Percentiles rank a stretch among this genome's conserved stretches.
Conservation (phyloP, 2,888 invertebrate genomes). For the Tenodera sinensis region DNA sequence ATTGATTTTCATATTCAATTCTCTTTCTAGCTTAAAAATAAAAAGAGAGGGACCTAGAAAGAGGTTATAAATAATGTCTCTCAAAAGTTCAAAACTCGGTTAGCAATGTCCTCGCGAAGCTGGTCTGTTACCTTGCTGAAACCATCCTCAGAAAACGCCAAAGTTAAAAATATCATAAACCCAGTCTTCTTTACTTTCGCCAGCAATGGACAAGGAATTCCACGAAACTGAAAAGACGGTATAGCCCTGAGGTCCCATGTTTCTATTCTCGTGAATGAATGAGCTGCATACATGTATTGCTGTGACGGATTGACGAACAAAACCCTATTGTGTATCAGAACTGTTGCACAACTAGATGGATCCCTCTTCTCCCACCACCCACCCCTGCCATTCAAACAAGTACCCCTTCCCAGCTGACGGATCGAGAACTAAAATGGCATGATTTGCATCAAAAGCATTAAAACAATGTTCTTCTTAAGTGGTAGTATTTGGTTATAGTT, state of each 20-base stretch:
- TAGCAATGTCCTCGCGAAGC: too few species aligned
- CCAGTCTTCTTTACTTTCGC: background rate
- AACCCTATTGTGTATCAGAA: background rate
- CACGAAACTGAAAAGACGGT: background rate
- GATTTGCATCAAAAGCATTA: background rate
- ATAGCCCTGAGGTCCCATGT: background rate
- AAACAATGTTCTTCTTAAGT: too few species aligned
- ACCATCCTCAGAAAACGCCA: background rate
- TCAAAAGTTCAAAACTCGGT: too few species aligned
- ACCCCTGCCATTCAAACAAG: background rate
- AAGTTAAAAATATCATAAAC: background rate
- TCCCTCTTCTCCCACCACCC: background rate
- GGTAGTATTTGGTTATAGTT: too few species aligned
- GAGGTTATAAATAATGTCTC: too few species aligned
- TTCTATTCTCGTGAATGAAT: background rate
- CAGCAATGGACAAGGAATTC: background rate
- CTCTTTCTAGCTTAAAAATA: too few species aligned
- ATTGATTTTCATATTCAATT: too few species aligned
- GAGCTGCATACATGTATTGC: background rate
- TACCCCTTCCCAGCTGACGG: background rate
- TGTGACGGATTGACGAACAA: background rate
- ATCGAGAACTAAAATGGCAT: background rate
- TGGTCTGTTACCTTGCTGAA: background rate
- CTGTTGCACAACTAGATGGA: background rate
- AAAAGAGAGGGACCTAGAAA: too few species aligned